phyloP scores from a whole-genome alignment of 2,797 vertebrate species.

The Typhlichthys subterraneus region DNA sequence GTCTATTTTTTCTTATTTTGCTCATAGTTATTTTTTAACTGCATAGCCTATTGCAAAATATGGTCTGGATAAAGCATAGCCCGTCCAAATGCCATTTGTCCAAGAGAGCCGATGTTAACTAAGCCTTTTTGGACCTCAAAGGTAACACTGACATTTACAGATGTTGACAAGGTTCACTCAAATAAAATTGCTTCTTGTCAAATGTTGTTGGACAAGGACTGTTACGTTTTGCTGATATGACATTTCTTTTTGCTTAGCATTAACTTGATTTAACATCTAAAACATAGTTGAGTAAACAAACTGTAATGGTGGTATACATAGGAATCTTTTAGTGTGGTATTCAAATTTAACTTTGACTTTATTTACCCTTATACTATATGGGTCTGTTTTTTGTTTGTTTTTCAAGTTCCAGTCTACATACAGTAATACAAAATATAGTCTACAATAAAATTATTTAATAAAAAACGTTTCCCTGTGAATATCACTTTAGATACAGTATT shows the following conservation, averaged over 20 bases:
- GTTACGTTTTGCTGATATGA: conserved; percentile 34
- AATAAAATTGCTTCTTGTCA: conserved; percentile 51
- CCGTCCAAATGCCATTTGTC: conserved; percentile 50
- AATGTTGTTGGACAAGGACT: conserved; percentile 56
- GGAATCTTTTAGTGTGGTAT: too few relatives aligned
- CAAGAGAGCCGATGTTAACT: conserved; percentile 53
- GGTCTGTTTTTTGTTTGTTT: too few relatives aligned
- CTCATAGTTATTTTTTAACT: too few relatives aligned
- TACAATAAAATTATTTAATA: too few relatives aligned
- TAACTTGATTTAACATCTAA: conserved; percentile 4
- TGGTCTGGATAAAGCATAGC: conserved; percentile 17
- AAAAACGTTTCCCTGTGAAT: too few relatives aligned
- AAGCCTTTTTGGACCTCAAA: conserved; percentile 39
- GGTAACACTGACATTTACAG: conserved; percentile 66
- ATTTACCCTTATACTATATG: too few relatives aligned
- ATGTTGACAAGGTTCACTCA: conserved; percentile 30
- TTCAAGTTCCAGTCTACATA: too few relatives aligned
- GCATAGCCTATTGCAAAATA: conserved; percentile 8
- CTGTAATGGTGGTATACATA: too few relatives aligned
- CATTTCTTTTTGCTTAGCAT: conserved; percentile 53
- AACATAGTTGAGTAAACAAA: conserved; percentile 33
- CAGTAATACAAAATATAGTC: too few relatives aligned
- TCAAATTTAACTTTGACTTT: too few relatives aligned
- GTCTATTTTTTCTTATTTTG: too few relatives aligned
- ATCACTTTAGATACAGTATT: too few relatives aligned